Percentiles rank a stretch among this genome's conserved stretches.
Evolutionary conservation across 64 coral and sea anemone species (phyloP).

Genomic region (Pachyseris speciosa): DNA sequence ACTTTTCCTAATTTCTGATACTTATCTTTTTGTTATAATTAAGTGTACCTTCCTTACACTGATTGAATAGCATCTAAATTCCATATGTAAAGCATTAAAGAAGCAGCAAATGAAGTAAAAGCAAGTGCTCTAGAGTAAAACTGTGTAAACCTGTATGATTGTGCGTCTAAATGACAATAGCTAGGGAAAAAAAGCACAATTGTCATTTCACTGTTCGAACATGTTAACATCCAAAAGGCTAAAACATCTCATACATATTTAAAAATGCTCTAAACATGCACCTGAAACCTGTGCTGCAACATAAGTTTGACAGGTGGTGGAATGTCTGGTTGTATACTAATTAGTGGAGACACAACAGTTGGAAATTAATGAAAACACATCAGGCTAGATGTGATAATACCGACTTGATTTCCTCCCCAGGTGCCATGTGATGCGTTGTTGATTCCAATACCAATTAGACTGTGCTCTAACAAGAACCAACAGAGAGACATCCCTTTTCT

Average conservation of each 20-base stretch:
- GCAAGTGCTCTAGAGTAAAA: background rate
- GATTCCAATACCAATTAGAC: constrained; percentile 31
- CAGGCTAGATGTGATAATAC: constrained; percentile 48
- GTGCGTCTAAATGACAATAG: background rate
- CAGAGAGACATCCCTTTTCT: too few species aligned
- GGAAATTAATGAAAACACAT: constrained; percentile 62
- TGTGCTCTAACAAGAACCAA: constrained; percentile 44
- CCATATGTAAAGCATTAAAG: background rate
- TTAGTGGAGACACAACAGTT: background rate
- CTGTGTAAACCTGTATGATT: background rate
- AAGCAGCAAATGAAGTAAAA: background rate
- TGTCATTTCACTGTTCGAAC: background rate
- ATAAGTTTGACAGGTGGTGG: background rate
- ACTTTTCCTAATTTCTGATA: too few species aligned
- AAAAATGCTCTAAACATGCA: background rate
- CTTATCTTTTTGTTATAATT: too few species aligned
- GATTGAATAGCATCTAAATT: background rate
- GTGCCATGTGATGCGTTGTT: constrained; percentile 26
- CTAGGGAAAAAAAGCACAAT: too few species aligned
- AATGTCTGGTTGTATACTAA: background rate
- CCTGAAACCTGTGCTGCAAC: background rate
- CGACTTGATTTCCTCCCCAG: constrained; percentile 44
- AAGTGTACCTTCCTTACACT: background rate
- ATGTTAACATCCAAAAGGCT: too few species aligned
- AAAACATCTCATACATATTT: background rate